Evolutionary conservation across 37 sponge, comb jelly and placozoan genomes (phyloP), one percentile per base, ranked within the genome.

Genomic region (Diacarnus erythraeanus): DNA sequence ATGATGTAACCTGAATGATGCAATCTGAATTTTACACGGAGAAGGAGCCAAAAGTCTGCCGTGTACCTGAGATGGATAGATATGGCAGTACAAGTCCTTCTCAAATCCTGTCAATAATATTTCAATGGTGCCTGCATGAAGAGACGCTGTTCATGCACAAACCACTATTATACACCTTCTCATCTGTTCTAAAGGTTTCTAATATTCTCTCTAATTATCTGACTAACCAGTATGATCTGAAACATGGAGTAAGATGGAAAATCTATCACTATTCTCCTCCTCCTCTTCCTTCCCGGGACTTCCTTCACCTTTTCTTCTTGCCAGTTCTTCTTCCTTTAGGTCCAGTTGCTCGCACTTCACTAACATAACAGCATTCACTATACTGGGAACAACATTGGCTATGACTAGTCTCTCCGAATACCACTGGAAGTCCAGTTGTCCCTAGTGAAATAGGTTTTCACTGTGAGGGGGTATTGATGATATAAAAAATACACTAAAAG

Each of bases 361-460:
- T 57, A 76, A 23, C 77, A 83, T 21, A 38, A 69, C 69, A 2
- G 38, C 84, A 69, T 83, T 75, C 38, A 69, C 60, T 59, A 83
- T 76, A 1, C 34, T 35, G 2, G 77, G 77, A 2, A 51, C 54
- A 33, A 83, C 29, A 29, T 83, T 77, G 17, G 57, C 70, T 18
- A 83, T 42, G 27, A 38, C 23, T 3, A 83, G 59, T 65, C 69
- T 44, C 58, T 76, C 57, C n/a, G 77, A 58, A 31, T 83, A 69
- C 0, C 57, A 33, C 12, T 18, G 22, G 59, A 69, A 83, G 59
- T 83, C 84, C 42, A 83, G 58, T 40, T 44, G 67, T 17, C 84
- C 84, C 84, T 83, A 59, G 51, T 6, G 6, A 27, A 15, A 68
- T 34, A 30, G 4, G 8, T 3, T 8, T 34, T 17, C 29, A 27